Evolutionary conservation across 2,113 vertebrate species (phyloP), one percentile per base, ranked within the genome.

Genomic region (Oophaga pumilio): DNA sequence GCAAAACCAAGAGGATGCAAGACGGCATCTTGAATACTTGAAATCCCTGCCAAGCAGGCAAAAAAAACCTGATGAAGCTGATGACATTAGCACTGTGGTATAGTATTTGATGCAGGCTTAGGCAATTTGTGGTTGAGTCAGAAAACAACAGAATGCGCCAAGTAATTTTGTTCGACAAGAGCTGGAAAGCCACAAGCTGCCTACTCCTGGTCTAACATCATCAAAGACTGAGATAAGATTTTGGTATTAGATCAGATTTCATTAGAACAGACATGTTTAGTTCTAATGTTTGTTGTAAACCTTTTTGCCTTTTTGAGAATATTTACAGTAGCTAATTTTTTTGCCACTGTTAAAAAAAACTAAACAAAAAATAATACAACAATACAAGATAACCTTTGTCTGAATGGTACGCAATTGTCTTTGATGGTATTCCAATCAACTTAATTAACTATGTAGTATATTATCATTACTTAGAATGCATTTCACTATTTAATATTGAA

Each of bases 1-100:
- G 89, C 98, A 99, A 94, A 99, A 99, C 90, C 98, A 99, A 92
- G 98, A 99, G 91, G 98, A 99, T 49, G 98, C 98, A 0, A 93
- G 98, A 24, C 96, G 98, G 59, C 98, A 99, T 94, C 96, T 99
- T 68, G 98, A 99, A 95, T 99, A 99, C 95, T 97, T 99, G 94
- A 99, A 99, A 95, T 99, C 98, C 85, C 97, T 99, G 90, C 98
- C 98, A 76, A 99, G 98, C 94, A 99, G 98, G 93, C 98, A 98
- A 94, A 99, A 97, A 95, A 98, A 97, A 93, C 96, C 97, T 2
- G 98, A 99, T 0, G 98, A 99, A 86, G 95, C 96, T 0, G 98
- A 99, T 85, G 97, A 99, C 92, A 97, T 99, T 88, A 99, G 97
- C 94, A 99, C 98, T 92, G 98, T 99, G 90, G 97, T 99, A 94